Evolutionary conservation across 2,797 vertebrate species (phyloP).

Genomic region (Pyrocephalus nanus): DNA sequence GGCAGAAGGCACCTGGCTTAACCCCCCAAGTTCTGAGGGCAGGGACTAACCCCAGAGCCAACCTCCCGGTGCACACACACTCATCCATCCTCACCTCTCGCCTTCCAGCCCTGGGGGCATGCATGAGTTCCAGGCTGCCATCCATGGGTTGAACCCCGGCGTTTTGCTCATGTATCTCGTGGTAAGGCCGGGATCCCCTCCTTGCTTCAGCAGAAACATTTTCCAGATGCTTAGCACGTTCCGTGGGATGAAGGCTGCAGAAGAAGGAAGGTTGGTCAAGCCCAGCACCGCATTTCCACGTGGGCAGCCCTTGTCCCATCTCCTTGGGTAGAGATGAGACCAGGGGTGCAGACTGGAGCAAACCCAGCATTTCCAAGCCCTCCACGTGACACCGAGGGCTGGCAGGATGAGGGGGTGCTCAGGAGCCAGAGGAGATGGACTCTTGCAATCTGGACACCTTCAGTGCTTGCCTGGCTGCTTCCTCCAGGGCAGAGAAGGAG

Average conservation of each 20-base stretch:
- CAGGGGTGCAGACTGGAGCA: background rate
- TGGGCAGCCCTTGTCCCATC: background rate
- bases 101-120: background rate
- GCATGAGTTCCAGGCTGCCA: background rate
- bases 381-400: background rate
- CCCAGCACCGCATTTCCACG: background rate
- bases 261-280: background rate
- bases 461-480: background rate
- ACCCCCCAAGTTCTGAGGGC: background rate
- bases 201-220: background rate
- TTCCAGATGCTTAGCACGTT: background rate
- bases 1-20: background rate
- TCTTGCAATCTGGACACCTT: background rate
- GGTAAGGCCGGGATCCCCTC: background rate
- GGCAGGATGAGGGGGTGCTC: background rate
- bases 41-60: background rate
- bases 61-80: fast-evolving
- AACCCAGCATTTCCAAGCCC: background rate
- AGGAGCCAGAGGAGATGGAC: background rate
- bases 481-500: background rate
- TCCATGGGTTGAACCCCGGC: background rate
- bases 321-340: background rate
- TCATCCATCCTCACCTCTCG: background rate
- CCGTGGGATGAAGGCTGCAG: background rate
- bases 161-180: background rate